Evolutionary conservation across 2,888 invertebrate genomes (phyloP), one percentile per base, ranked within the genome.

Genomic region (Microplitis manilae): DNA sequence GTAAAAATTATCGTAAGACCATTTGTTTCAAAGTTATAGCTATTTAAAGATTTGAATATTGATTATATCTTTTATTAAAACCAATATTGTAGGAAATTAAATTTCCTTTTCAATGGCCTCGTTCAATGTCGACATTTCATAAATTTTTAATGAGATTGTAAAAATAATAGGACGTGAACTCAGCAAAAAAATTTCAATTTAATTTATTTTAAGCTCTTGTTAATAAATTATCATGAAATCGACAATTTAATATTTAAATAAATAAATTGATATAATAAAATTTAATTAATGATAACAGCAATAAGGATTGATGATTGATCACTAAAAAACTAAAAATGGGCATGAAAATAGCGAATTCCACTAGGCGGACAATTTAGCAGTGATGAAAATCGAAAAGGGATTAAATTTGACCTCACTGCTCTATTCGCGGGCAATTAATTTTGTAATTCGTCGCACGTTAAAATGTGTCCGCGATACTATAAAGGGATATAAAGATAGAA

Each of bases 341-440:
- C 30, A 13, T 50, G 8, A 50, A 50, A 50, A 50, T 50, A 50
- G 50, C 65, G 38, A 65, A 30, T 65, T 30, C 7, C 38, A 8
- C 13, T 38, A 30, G 30, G 30, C 20, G 13, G 67, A 38, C 67
- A 67, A 73, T 73, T 65, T 67, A 30, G 59, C 81, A 80, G 78
- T 81, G 82, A 73, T 67, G 81, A 84, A 86, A 87, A 86, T 86
- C 83, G 85, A 86, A 87, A 85, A 86, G 84, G 84, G 86, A 86
- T 86, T 86, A 85, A 73, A 62, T 62, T 76, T 75, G 72, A 68
- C 79, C 77, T 72, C 67, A 73, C 50, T 20, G 73, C 40, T 50
- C 64, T 64, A 81, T 83, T 83, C 84, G 83, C 84, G 83, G 81
- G 83, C 88, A 87, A 87, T 87, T 86, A 87, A 87, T 87, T 86